Base-by-base conservation (phyloP, 1,140 invertebrate genomes). In the Euglossa dilemma region DNA sequence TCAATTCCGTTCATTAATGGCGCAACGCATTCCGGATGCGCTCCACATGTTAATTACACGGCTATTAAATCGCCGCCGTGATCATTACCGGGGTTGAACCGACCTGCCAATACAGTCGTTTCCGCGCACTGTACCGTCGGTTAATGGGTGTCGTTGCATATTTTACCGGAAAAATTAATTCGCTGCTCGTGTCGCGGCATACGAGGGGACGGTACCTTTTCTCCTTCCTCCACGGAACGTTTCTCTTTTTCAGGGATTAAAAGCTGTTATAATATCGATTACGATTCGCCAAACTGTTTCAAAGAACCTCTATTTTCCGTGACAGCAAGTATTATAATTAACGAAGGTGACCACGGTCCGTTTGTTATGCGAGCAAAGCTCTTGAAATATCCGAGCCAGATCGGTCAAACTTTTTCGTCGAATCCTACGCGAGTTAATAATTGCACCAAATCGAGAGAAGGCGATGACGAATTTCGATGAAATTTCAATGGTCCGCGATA, bases 11-110 rank as follows among this genome's bases (percentile, higher is more conserved):
- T 88, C 86, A 70, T 88, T 85, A 88, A 87, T 78, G 71, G 74
- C 25, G 71, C 64, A 75, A 77, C 67, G 84, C 76, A 85, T 88
- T 88, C 77, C 61, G 70, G 59, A 85, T 77, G 85, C 80, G 84
- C 69, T 88, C 66, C 52, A 66, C 87, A 89, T 85, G 87, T 88
- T 89, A 89, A 89, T 89, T 89, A 89, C 84, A 85, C 57, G 78
- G 54, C 83, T 85, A 89, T 89, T 89, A 88, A 88, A 88, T 88
- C 85, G 80, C 76, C 50, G 59, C 76, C 64, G 83, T 79, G 80
- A 88, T 89, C 86, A 79, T 85, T 89, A 88, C 61, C 57, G 36
- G 69, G 6, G 28, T 9, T 80, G 45, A 83, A 88, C 81, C 63
- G n/a, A 25, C 11, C 76, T 77, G 80, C 76, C 80, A 83, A 85